Conservation (phyloP, 2,888 invertebrate genomes). For the Lasioglossum lativentre region DNA sequence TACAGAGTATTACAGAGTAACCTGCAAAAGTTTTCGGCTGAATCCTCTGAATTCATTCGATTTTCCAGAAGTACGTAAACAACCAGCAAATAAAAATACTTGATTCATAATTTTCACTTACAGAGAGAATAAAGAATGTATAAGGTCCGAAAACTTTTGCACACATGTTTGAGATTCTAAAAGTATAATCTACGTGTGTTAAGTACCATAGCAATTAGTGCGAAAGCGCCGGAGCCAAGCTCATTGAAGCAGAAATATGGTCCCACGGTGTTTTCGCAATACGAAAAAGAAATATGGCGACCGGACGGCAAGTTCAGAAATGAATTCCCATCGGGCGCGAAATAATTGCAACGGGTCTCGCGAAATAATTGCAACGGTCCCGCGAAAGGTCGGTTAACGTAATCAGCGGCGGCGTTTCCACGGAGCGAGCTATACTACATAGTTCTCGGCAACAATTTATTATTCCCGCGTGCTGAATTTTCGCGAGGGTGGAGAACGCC, state of each 20-base stretch:
- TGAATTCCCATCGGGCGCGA: conserved; percentile 36
- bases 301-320: conserved; percentile 20
- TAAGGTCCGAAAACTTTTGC: not conserved
- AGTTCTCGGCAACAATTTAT: conserved; percentile 23
- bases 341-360: conserved; percentile 31
- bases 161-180: not conserved
- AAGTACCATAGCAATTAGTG: not conserved
- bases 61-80: not conserved
- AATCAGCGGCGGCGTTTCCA: conserved; percentile 25
- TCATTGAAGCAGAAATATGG: not conserved
- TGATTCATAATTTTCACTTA: too few species aligned
- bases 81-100: not conserved
- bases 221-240: conserved; percentile 80
- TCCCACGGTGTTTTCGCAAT: conserved; percentile 29
- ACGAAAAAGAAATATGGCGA: conserved; percentile 8
- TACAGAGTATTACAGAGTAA: not conserved
- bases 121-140: too few species aligned
- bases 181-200: not conserved
- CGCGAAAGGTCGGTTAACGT: conserved; percentile 45
- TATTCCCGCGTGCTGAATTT: conserved; percentile 26
- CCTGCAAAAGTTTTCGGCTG: not conserved
- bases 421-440: conserved; percentile 7
- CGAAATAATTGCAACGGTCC: conserved; percentile 27
- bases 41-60: not conserved
- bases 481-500: not conserved